phyloP scores from a whole-genome alignment of 2,113 vertebrate genomes.

The Eretmochelys imbricata region DNA sequence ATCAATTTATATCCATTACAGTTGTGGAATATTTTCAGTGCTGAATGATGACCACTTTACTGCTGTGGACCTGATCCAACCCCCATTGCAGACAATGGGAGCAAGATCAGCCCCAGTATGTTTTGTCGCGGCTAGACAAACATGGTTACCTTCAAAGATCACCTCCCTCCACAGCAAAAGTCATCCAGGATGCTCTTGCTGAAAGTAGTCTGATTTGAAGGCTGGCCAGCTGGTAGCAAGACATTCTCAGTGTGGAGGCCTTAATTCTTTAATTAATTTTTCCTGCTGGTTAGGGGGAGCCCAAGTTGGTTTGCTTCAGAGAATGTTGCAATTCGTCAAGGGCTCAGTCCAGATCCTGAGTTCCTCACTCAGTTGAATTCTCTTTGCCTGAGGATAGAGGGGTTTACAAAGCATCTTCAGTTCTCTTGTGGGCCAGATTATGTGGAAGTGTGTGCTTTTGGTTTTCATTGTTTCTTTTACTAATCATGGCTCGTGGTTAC shows the following conservation, averaged over 20 bases:
- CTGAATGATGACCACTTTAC: neutral
- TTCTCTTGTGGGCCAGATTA: neutral
- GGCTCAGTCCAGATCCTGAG: neutral
- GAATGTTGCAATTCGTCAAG: neutral
- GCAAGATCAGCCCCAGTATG: fast-evolving
- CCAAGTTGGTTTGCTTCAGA: fast-evolving
- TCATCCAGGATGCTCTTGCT: neutral
- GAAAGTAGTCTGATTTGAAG: conserved; percentile 1
- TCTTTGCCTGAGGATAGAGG: neutral
- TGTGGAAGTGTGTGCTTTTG: neutral
- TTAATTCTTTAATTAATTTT: fast-evolving
- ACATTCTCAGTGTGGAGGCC: neutral
- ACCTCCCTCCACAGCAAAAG: neutral
- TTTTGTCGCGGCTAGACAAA: neutral
- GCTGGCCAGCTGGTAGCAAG: neutral
- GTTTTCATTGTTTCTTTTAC: too few species aligned
- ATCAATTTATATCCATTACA: neutral
- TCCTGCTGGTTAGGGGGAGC: neutral
- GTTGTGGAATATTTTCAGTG: neutral
- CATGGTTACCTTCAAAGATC: neutral
- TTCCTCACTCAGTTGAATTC: neutral
- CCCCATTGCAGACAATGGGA: neutral
- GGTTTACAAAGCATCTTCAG: neutral
- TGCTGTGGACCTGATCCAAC: neutral
- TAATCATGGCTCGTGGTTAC: too few species aligned